Base-by-base conservation (phyloP, 2,797 vertebrate genomes). In the Hippocampus kuda region DNA sequence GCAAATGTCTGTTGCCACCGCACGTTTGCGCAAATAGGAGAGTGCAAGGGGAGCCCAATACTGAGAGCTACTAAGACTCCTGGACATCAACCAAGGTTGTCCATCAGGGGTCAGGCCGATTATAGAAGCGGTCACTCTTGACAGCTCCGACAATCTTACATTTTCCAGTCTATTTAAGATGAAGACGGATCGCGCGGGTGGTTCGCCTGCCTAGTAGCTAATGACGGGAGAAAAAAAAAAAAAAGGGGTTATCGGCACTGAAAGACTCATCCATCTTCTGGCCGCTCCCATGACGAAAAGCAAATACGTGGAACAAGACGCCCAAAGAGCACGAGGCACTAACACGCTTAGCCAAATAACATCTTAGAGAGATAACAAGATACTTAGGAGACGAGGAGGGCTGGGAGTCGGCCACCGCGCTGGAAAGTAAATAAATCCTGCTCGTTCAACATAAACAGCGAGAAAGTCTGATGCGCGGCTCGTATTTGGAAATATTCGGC, bases 201-300 rank as follows among this genome's bases (percentile, higher is more conserved):
- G 74, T 64, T 34, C 53, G 75, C 72, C 65, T 16, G 67, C 76
- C 67, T 38, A 49, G 59, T 22, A 57, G 75, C 76, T 78, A 84
- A 79, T 69, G 75, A 77, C 75, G 77, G 78, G 74, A 81, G 75
- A 6, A 8, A 38, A 38, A 38, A 38, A 82, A 66, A 34, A 34
- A 34, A 5, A 56, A 75, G 72, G 77, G 80, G 79, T 82, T 82
- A 85, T 84, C 80, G 61, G 80, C 69, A 65, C 70, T 79, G 78
- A 82, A 78, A 84, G 80, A 73, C 83, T 84, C 88, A 91, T 91
- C 90, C 88, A 91, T 91, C 88, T 91, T 90, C 84, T 82, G n/a
- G 69, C 77, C 84, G 73, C 81, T 84, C 72, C 65, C 56, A 82
- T 80, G 84, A 89, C 70, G 77, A 85, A 89, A 90, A 88, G 85